Evolutionary conservation across 2,113 vertebrate species (phyloP).

Genomic region (Pipa parva): DNA sequence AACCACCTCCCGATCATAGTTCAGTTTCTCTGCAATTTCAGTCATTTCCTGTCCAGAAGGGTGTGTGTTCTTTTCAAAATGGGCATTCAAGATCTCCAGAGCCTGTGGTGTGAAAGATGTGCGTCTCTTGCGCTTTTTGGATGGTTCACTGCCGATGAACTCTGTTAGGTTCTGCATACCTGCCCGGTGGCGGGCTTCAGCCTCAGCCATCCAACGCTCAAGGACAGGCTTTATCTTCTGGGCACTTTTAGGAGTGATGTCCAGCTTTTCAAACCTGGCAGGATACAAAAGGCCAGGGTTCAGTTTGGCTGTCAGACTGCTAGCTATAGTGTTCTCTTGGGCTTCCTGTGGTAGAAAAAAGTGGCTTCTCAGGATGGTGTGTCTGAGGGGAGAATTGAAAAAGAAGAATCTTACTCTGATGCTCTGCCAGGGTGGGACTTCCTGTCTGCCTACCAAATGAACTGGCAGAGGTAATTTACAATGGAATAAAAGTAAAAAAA

Average conservation of each 20-base stretch:
- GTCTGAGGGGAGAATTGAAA: conserved; percentile 99
- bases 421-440: conserved; percentile 92
- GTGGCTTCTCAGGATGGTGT: conserved; percentile 99
- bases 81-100: conserved; percentile 98
- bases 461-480: conserved; percentile 74
- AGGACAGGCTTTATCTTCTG: conserved; percentile 99
- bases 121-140: conserved; percentile 99
- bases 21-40: conserved; percentile 98
- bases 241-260: conserved; percentile 99
- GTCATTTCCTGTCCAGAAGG: conserved; percentile 99
- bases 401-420: conserved; percentile 99
- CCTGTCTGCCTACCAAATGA: conserved; percentile 81
- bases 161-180: conserved; percentile 99
- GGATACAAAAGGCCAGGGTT: conserved; percentile 99
- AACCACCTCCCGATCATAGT: conserved; percentile 98
- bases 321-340: conserved; percentile 99
- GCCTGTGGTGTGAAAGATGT: conserved; percentile 99
- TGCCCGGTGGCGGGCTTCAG: conserved; percentile 98
- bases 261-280: conserved; percentile 99
- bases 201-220: conserved; percentile 99
- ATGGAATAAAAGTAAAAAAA: conserved; percentile 47
- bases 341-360: conserved; percentile 99
- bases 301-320: conserved; percentile 99
- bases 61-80: conserved; percentile 99
- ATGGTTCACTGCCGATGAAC: conserved; percentile 98